These are phyloP conservation scores for Tragelaphus scriptus DNA, from an alignment of 2,113 vertebrate genomes.

Conservation along the genomic window DNA sequence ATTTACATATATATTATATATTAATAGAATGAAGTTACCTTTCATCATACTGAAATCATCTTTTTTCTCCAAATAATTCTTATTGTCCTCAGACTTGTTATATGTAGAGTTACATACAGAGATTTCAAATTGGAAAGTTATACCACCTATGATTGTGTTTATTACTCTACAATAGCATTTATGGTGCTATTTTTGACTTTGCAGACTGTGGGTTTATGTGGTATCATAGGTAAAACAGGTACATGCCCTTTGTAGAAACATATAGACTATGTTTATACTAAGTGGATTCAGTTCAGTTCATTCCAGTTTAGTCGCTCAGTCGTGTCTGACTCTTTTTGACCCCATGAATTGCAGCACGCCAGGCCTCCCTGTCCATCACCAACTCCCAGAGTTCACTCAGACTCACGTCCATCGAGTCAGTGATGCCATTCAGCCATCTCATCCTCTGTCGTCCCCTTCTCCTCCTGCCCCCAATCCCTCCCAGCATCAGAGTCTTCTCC, in stretches of 20 bases:
- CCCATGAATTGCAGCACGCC: too few species aligned
- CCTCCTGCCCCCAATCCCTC: too few species aligned
- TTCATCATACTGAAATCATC: not conserved
- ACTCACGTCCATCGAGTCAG: too few species aligned
- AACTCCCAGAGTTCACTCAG: too few species aligned
- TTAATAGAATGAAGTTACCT: not conserved
- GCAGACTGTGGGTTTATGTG: not conserved
- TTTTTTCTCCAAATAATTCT: constrained; percentile 18
- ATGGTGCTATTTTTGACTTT: not conserved
- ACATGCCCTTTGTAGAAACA: not conserved
- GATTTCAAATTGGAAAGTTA: not conserved
- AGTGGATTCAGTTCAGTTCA: not conserved
- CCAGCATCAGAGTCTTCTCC: too few species aligned
- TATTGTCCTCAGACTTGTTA: not conserved
- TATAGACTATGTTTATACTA: not conserved
- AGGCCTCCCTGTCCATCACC: too few species aligned
- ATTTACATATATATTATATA: not conserved
- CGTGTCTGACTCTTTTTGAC: too few species aligned
- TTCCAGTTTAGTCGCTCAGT: too few species aligned
- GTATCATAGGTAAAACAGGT: not conserved
- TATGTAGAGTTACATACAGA: not conserved
- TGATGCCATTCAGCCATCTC: too few species aligned
- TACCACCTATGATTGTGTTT: not conserved
- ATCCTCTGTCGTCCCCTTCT: too few species aligned
- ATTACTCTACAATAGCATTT: not conserved